Percentiles rank a stretch among this genome's conserved stretches.
Evolutionary conservation across 2,113 vertebrate species (phyloP).

Genomic region (Tursiops truncatus): DNA sequence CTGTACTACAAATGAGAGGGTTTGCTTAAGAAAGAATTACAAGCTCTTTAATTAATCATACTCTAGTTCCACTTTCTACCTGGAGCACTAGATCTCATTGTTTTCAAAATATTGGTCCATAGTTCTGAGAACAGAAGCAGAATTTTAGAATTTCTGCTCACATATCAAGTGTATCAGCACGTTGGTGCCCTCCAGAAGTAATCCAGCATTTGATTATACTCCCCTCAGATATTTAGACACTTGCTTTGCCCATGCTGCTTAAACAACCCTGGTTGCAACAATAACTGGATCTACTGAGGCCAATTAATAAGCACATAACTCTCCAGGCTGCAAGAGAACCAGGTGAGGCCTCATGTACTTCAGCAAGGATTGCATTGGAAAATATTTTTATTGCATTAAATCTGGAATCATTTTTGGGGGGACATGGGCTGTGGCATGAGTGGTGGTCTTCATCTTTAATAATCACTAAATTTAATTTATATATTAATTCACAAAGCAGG

Average conservation of each 20-base stretch:
- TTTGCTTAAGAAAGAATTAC: not conserved
- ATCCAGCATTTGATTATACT: not conserved
- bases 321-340: not conserved
- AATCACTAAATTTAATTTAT: not conserved
- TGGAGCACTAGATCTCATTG: not conserved
- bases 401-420: not conserved
- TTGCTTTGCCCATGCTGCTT: not conserved
- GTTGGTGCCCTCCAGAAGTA: not conserved
- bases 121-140: not conserved
- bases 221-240: not conserved
- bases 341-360: not conserved
- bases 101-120: not conserved
- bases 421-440: not conserved
- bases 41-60: not conserved
- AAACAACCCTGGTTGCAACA: not conserved
- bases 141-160: not conserved
- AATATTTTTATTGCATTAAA: not conserved
- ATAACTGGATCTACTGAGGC: not conserved
- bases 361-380: not conserved
- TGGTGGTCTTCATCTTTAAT: not conserved
- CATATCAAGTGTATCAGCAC: not conserved
- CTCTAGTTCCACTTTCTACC: not conserved
- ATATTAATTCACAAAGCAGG: not conserved
- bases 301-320: not conserved
- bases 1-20: not conserved